phyloP scores from a whole-genome alignment of 2,888 invertebrate genomes.

The Agrypnus murinus region DNA sequence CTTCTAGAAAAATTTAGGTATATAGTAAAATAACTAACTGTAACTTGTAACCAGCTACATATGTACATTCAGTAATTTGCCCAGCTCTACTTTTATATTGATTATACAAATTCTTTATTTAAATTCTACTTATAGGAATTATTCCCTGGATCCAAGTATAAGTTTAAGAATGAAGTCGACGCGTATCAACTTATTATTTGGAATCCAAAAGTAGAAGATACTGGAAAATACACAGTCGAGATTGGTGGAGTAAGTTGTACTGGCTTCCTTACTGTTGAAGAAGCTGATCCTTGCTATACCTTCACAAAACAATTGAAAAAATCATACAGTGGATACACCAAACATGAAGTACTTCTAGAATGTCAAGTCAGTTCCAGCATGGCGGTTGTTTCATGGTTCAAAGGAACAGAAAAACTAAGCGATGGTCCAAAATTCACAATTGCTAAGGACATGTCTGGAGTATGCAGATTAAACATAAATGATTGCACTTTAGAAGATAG shows the following conservation, averaged over 20 bases:
- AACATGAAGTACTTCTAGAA: conserved; percentile 92
- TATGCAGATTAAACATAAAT: conserved; percentile 91
- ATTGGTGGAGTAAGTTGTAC: conserved; percentile 92
- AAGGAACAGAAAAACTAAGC: conserved; percentile 83
- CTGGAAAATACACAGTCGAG: conserved; percentile 97
- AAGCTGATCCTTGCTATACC: conserved; percentile 94
- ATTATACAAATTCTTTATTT: too few species aligned
- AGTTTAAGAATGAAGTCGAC: conserved; percentile 94
- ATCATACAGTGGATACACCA: conserved; percentile 90
- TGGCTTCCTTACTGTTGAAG: conserved; percentile 96
- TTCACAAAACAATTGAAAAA: conserved; percentile 95
- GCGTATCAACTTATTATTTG: conserved; percentile 92
- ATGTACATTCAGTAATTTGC: too few species aligned
- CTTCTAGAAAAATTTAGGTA: too few species aligned
- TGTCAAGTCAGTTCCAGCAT: conserved; percentile 95
- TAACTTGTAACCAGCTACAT: too few species aligned
- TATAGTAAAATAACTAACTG: too few species aligned
- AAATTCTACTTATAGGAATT: conserved; percentile 85
- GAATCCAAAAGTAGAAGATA: conserved; percentile 96
- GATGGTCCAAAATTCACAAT: conserved; percentile 89
- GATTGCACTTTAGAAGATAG: conserved; percentile 88
- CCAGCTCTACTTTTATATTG: too few species aligned
- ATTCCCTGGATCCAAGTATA: conserved; percentile 96
- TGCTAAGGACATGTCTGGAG: conserved; percentile 93
- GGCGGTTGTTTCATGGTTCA: conserved; percentile 96